Evolutionary conservation across 2,113 vertebrate genomes (phyloP).

Genomic region (Gopherus flavomarginatus): DNA sequence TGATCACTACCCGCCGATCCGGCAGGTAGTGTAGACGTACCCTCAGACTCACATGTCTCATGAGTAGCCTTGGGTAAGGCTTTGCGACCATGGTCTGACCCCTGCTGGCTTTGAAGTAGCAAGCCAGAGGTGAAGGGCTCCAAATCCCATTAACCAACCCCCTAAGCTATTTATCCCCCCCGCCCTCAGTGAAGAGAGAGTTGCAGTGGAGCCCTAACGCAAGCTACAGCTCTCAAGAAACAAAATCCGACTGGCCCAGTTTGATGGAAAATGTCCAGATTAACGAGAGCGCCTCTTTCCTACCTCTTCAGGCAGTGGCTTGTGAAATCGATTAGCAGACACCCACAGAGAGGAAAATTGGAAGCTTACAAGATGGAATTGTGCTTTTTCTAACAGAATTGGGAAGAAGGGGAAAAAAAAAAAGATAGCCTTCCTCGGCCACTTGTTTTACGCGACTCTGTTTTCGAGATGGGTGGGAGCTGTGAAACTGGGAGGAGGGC

Average conservation of each 20-base stretch:
- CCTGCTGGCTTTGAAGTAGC: background rate
- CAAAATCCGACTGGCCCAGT: background rate
- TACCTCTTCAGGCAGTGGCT: background rate
- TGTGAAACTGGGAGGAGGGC: background rate
- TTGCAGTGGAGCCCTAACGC: background rate
- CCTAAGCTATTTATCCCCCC: background rate
- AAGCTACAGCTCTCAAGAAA: background rate
- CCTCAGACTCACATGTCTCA: accelerated
- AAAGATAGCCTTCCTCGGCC: background rate
- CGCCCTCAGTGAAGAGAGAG: background rate
- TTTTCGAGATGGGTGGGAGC: background rate
- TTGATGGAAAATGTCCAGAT: background rate
- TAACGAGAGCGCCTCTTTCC: background rate
- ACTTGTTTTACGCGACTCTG: background rate
- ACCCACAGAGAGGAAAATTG: conserved; percentile 51
- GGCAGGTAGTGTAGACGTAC: too few relatives aligned
- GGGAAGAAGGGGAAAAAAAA: background rate
- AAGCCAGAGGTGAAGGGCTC: background rate
- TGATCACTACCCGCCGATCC: too few relatives aligned
- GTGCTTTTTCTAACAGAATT: conserved; percentile 9
- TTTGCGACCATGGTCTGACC: background rate
- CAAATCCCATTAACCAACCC: background rate
- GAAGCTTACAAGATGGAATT: conserved; percentile 36
- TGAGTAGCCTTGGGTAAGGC: accelerated
- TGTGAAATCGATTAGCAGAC: conserved; percentile 45